Conservation (phyloP, 2,888 invertebrate genomes). For the Chesias legatella region DNA sequence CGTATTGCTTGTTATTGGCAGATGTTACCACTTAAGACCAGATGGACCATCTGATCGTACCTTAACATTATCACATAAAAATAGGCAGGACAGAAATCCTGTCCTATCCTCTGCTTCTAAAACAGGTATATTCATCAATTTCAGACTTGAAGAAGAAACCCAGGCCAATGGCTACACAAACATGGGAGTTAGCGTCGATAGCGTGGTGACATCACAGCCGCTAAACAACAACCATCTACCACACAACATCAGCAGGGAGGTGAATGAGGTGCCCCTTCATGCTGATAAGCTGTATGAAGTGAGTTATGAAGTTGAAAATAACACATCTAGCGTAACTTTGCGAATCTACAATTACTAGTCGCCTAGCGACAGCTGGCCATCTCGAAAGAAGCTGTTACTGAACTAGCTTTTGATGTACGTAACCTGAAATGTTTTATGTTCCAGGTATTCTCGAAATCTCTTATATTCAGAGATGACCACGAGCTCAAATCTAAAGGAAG, state of each 20-base stretch:
- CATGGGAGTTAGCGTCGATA: slow-evolving; percentile 62
- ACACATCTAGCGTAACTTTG: not conserved
- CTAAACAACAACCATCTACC: slow-evolving; percentile 70
- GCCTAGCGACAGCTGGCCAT: too few species aligned
- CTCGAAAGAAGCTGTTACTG: too few species aligned
- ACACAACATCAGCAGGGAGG: slow-evolving; percentile 47
- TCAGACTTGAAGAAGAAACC: slow-evolving; percentile 73
- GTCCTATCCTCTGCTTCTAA: too few species aligned
- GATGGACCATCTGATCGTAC: too few species aligned
- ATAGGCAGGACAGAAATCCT: too few species aligned
- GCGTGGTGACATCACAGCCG: slow-evolving; percentile 69
- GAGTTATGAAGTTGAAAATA: slow-evolving; percentile 6
- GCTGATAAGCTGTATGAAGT: slow-evolving; percentile 75
- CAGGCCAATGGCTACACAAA: slow-evolving; percentile 75
- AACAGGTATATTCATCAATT: too few species aligned
- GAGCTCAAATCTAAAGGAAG: slow-evolving; percentile 60
- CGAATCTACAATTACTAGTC: too few species aligned
- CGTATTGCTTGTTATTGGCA: too few species aligned
- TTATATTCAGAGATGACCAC: slow-evolving; percentile 73
- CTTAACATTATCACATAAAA: too few species aligned
- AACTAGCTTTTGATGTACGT: too few species aligned
- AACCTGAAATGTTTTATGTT: slow-evolving; percentile 31
- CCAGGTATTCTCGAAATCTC: slow-evolving; percentile 75
- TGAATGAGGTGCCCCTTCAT: slow-evolving; percentile 66
- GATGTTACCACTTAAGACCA: too few species aligned